phyloP scores from a whole-genome alignment of 2,797 vertebrate species.

The Trematomus bernacchii region DNA sequence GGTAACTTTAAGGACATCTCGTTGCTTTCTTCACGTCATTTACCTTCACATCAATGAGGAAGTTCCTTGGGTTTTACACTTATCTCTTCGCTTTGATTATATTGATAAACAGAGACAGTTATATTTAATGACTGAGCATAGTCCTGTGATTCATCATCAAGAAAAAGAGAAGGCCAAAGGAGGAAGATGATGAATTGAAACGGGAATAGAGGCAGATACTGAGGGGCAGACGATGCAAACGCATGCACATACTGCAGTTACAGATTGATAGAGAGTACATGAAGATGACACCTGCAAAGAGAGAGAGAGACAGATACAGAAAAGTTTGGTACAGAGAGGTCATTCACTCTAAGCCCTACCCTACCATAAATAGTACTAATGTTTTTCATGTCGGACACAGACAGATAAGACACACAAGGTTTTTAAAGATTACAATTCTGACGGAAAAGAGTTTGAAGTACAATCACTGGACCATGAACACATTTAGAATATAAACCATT shows the following conservation, averaged over 20 bases:
- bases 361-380: slow-evolving; percentile 9
- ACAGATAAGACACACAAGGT: background rate
- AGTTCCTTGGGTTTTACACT: slow-evolving; percentile 8
- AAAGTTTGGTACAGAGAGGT: slow-evolving; percentile 13
- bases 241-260: background rate
- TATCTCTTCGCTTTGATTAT: background rate
- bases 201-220: background rate
- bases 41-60: background rate
- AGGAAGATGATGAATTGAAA: slow-evolving; percentile 5
- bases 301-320: background rate
- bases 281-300: slow-evolving; percentile 1
- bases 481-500: background rate
- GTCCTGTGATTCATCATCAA: background rate
- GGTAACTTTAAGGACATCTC: background rate
- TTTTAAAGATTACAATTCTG: slow-evolving; percentile 4
- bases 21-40: slow-evolving; percentile 5
- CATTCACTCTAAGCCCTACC: background rate
- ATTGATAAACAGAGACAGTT: background rate
- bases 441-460: background rate
- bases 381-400: background rate
- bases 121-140: background rate
- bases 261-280: slow-evolving; percentile 13
- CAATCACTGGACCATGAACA: background rate
- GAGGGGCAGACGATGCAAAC: background rate
- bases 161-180: background rate